Evolutionary conservation across 1,140 invertebrate genomes (phyloP).

Genomic region (Trachymyrmex septentrionalis): DNA sequence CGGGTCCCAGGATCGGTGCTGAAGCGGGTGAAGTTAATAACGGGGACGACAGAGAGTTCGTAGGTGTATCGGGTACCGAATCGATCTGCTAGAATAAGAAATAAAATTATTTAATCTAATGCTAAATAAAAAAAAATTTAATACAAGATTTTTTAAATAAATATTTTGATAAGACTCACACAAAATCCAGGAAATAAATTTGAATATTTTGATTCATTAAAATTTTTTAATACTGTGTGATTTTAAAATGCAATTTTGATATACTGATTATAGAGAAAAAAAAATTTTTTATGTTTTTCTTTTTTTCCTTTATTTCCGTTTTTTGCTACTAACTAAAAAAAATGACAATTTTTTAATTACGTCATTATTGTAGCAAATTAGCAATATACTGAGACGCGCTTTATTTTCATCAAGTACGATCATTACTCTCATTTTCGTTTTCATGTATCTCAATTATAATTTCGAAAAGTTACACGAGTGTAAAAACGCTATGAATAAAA

Average conservation of each 20-base stretch:
- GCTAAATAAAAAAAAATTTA: neutral
- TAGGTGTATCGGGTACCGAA: conserved; percentile 81
- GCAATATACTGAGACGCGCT: no score
- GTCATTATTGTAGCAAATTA: no score
- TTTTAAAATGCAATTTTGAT: no score
- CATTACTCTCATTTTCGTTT: neutral
- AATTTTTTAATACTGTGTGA: no score
- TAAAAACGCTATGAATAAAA: neutral
- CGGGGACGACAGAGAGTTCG: conserved; percentile 77
- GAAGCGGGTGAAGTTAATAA: conserved; percentile 84
- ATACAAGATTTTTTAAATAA: no score
- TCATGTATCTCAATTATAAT: neutral
- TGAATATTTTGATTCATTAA: no score
- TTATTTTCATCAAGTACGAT: neutral
- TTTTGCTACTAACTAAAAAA: no score
- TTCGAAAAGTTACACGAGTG: neutral
- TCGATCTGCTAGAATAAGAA: conserved; percentile 72
- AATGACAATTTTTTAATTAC: no score
- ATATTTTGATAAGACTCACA: neutral
- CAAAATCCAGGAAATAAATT: no score
- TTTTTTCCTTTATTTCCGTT: no score
- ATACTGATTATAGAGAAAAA: no score
- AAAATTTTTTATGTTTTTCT: no score
- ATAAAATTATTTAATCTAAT: conserved; percentile 1
- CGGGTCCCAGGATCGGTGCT: conserved; percentile 89